Percentiles rank a stretch among this genome's conserved stretches.
phyloP scores from a whole-genome alignment of 2,888 invertebrate species.

The Machimus atricapillus region DNA sequence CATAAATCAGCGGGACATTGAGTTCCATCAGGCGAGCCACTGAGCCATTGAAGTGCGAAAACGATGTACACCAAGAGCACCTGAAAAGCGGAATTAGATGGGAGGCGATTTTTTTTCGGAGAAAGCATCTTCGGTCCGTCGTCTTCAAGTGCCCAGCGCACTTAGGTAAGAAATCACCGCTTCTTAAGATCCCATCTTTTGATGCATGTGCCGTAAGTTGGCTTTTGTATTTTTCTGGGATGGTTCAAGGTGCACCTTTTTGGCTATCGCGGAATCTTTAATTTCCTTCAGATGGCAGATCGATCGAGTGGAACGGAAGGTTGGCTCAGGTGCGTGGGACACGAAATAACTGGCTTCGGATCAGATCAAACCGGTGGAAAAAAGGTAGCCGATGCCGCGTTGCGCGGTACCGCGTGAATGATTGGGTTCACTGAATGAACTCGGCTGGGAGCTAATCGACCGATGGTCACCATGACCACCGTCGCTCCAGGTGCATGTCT shows the following conservation, averaged over 20 bases:
- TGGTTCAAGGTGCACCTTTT: neutral
- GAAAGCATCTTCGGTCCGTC: neutral
- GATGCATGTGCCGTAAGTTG: neutral
- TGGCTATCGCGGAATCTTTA: neutral
- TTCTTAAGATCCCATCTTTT: neutral
- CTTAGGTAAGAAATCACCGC: neutral
- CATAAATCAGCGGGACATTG: conserved; percentile 4
- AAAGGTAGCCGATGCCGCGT: neutral
- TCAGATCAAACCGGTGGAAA: neutral
- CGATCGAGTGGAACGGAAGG: neutral
- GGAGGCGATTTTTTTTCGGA: neutral
- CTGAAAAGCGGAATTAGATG: neutral
- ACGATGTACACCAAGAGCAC: neutral
- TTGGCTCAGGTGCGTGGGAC: neutral
- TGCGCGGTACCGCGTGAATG: neutral
- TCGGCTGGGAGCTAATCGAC: neutral
- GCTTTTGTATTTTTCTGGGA: neutral
- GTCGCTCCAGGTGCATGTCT: neutral
- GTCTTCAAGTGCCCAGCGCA: neutral
- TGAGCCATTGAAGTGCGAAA: neutral
- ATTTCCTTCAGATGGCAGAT: neutral
- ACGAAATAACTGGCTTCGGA: neutral
- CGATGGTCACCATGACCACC: neutral
- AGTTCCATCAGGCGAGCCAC: neutral
- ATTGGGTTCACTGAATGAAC: neutral